phyloP scores from a whole-genome alignment of 2,888 invertebrate genomes.

The Phengaris arion region DNA sequence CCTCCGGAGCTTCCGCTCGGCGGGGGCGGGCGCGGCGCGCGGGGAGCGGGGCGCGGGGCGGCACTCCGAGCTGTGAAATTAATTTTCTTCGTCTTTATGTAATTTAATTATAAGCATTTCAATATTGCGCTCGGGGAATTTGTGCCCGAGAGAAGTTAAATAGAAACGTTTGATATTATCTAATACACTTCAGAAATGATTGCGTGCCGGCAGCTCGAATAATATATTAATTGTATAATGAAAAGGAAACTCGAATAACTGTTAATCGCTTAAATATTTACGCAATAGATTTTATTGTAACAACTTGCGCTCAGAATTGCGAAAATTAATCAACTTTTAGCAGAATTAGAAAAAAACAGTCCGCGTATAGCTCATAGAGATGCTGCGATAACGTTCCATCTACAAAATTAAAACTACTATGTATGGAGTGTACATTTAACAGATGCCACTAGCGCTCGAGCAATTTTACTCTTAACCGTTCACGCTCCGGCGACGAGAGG shows the following conservation, averaged over 20 bases:
- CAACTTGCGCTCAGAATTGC: slow-evolving; percentile 30
- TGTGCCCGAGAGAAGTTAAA: slow-evolving; percentile 76
- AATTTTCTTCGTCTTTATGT: slow-evolving; percentile 81
- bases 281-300: not conserved
- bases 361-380: slow-evolving; percentile 29
- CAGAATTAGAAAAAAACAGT: slow-evolving; percentile 18
- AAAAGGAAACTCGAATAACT: slow-evolving; percentile 11
- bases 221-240: slow-evolving; percentile 40
- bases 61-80: slow-evolving; percentile 78
- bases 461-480: slow-evolving; percentile 75
- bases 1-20: slow-evolving; percentile 67
- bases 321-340: slow-evolving; percentile 22
- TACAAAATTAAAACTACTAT: slow-evolving; percentile 76
- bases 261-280: slow-evolving; percentile 3
- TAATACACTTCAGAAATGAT: slow-evolving; percentile 77
- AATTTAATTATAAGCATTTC: slow-evolving; percentile 81
- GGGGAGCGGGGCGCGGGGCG: slow-evolving; percentile 54
- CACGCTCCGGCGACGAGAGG: slow-evolving; percentile 74
- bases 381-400: slow-evolving; percentile 62
- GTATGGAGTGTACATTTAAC: slow-evolving; percentile 66
- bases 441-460: slow-evolving; percentile 72
- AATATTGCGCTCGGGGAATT: slow-evolving; percentile 78
- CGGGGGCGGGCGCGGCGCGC: slow-evolving; percentile 45
- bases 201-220: slow-evolving; percentile 69
- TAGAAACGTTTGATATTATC: slow-evolving; percentile 79